phyloP scores from a whole-genome alignment of 2,797 vertebrate species.

The Eurystomus glaucurus region DNA sequence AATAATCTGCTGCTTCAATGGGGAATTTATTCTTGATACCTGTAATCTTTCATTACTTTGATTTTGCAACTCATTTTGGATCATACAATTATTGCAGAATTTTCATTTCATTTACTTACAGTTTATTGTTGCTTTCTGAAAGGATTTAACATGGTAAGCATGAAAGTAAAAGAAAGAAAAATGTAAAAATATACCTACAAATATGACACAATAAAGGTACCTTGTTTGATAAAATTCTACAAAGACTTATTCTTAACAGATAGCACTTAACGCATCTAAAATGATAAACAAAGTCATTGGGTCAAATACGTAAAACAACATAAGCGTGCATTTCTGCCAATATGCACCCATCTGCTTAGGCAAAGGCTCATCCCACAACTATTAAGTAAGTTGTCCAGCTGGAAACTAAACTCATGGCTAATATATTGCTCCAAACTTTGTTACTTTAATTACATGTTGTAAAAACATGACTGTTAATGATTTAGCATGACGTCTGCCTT shows the following conservation, averaged over 20 bases:
- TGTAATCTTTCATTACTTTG: background rate
- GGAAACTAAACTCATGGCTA: background rate
- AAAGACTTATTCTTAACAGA: background rate
- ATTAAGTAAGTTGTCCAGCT: background rate
- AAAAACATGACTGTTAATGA: background rate
- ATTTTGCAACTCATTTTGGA: background rate
- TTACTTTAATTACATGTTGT: background rate
- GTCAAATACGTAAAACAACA: background rate
- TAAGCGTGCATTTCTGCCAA: background rate
- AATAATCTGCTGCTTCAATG: background rate
- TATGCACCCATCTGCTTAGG: background rate
- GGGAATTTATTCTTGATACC: background rate
- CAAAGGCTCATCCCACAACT: background rate
- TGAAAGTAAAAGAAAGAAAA: conserved; percentile 77
- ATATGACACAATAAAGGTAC: conserved; percentile 15
- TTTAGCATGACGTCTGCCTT: background rate
- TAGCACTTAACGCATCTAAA: background rate
- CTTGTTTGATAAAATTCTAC: background rate
- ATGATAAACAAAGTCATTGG: background rate
- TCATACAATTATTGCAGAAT: conserved; percentile 18
- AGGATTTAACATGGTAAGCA: conserved; percentile 79
- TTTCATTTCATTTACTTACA: conserved; percentile 78
- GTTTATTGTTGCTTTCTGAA: conserved; percentile 80
- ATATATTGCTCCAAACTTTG: background rate
- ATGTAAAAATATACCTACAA: conserved; percentile 62